Evolutionary conservation across 2,888 invertebrate species (phyloP).

Genomic region (Panzeria rudis): DNA sequence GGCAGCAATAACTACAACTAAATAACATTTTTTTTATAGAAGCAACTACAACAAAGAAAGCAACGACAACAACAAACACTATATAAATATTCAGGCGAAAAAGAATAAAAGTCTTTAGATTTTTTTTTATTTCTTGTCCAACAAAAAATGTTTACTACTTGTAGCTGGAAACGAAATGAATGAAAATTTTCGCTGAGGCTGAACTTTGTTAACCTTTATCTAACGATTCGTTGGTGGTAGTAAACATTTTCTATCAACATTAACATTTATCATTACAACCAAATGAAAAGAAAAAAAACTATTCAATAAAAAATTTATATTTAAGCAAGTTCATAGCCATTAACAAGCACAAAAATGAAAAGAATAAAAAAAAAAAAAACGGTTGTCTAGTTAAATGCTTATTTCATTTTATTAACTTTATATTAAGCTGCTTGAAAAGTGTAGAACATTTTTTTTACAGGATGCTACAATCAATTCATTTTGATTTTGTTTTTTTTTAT

Average conservation of each 20-base stretch:
- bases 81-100: slow-evolving; percentile 37
- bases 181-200: slow-evolving; percentile 61
- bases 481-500: background rate
- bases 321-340: slow-evolving; percentile 16
- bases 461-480: slow-evolving; percentile 49
- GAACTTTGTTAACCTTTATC: slow-evolving; percentile 71
- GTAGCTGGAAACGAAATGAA: slow-evolving; percentile 61
- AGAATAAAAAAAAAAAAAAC: slow-evolving; percentile 51
- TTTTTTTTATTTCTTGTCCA: slow-evolving; percentile 19
- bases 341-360: background rate
- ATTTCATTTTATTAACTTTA: slow-evolving; percentile 68
- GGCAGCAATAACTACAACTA: slow-evolving; percentile 40
- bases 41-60: background rate
- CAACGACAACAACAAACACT: slow-evolving; percentile 47
- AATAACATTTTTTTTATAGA: slow-evolving; percentile 41
- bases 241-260: slow-evolving; percentile 72
- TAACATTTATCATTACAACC: slow-evolving; percentile 71
- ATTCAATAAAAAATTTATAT: slow-evolving; percentile 3
- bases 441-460: slow-evolving; percentile 68
- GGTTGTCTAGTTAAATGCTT: slow-evolving; percentile 66
- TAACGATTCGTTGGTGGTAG: slow-evolving; percentile 69
- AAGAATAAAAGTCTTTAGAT: slow-evolving; percentile 33
- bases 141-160: background rate
- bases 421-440: slow-evolving; percentile 55
- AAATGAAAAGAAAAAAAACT: slow-evolving; percentile 22